These are phyloP conservation scores for Phalanger gymnotis DNA, from an alignment of 2,797 vertebrate genomes.

Conservation along the genomic window DNA sequence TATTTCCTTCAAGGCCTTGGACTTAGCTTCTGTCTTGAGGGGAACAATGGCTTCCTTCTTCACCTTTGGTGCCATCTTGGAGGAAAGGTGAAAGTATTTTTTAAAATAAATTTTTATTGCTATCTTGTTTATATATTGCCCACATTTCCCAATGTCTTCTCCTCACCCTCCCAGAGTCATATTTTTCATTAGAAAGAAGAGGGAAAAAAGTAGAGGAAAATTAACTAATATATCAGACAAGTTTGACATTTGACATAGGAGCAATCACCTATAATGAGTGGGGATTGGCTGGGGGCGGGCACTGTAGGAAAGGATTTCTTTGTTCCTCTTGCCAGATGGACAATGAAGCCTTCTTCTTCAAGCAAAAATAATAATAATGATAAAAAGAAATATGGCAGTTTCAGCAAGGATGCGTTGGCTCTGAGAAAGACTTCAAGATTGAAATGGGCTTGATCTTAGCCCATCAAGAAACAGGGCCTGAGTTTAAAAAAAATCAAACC, in stretches of 20 bases:
- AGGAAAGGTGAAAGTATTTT: background rate
- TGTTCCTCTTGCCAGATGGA: background rate
- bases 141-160: background rate
- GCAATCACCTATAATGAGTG: background rate
- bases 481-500: background rate
- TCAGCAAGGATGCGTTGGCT: background rate
- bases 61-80: too few species aligned
- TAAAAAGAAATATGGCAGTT: background rate
- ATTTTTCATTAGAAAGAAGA: background rate
- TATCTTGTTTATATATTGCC: background rate
- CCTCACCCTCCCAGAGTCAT: background rate
- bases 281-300: background rate
- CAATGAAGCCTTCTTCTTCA: background rate
- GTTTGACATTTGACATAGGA: background rate
- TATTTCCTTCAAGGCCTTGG: too few species aligned
- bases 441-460: background rate
- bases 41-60: too few species aligned
- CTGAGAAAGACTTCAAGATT: background rate
- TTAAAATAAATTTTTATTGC: background rate
- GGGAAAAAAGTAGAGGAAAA: background rate
- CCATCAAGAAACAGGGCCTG: slow-evolving; percentile 11
- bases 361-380: background rate
- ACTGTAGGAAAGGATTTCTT: background rate
- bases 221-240: background rate
- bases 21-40: too few species aligned